Percentiles rank a stretch among this genome's conserved stretches.
Conservation (phyloP, 2,113 vertebrate genomes). For the Erinaceus europaeus region DNA sequence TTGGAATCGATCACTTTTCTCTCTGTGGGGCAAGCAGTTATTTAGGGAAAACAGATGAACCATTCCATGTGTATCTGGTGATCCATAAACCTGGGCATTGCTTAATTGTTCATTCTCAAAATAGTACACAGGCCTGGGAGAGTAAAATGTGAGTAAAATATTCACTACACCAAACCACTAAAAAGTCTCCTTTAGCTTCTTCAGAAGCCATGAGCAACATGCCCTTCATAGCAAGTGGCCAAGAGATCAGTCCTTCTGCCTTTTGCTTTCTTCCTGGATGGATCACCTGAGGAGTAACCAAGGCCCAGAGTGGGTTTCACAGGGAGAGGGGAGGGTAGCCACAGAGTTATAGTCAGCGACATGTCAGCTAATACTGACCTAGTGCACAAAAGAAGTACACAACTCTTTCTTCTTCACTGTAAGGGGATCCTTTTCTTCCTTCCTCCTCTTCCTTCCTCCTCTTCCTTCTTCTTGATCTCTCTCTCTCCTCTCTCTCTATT, state of each 20-base stretch:
- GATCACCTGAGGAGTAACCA: not conserved
- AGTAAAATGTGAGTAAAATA: not conserved
- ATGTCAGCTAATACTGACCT: not conserved
- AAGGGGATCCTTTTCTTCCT: not conserved
- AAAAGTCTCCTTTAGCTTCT: not conserved
- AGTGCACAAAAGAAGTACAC: not conserved
- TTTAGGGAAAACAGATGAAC: not conserved
- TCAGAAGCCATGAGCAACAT: not conserved
- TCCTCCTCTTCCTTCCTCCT: too few species aligned
- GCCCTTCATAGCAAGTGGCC: not conserved
- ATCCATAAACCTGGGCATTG: not conserved
- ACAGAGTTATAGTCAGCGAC: not conserved
- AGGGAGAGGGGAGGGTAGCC: not conserved
- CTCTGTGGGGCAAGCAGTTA: not conserved
- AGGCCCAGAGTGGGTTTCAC: not conserved
- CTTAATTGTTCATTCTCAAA: slow-evolving; percentile 22
- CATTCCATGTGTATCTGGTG: not conserved
- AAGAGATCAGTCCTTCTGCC: not conserved
- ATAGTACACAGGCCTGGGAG: not conserved
- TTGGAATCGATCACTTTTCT: not conserved
- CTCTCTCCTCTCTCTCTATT: too few species aligned
- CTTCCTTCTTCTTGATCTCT: too few species aligned
- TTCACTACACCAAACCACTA: not conserved
- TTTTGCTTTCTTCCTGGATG: not conserved
- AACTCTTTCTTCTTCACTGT: not conserved